Conservation (phyloP, 37 sponge, comb jelly and placozoan species). For the Aphrocallistes beatrix region DNA sequence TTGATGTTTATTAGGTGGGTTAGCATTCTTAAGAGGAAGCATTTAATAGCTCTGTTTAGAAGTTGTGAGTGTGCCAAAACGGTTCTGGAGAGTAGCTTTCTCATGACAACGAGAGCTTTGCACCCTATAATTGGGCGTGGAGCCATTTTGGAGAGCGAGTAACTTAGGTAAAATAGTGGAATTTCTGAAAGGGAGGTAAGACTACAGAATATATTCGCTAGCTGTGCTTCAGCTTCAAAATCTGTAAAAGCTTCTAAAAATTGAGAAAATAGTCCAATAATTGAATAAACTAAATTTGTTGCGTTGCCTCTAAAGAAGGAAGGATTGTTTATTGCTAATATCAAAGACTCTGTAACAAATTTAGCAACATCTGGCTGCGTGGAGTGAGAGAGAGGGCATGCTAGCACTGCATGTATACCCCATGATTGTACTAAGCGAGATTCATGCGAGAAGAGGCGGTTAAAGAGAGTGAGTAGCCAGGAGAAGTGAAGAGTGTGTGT, state of each 20-base stretch:
- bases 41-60: neutral
- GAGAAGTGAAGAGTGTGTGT: neutral
- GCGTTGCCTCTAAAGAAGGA: neutral
- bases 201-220: neutral
- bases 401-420: neutral
- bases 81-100: neutral
- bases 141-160: neutral
- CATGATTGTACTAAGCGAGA: neutral
- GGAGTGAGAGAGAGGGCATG: neutral
- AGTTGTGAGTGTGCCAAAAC: neutral
- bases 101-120: neutral
- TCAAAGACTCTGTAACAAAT: neutral
- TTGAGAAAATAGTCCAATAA: neutral
- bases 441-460: neutral
- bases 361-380: neutral
- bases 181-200: neutral
- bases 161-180: neutral
- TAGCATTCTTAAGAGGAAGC: neutral
- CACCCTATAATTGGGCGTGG: neutral
- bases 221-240: neutral
- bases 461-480: neutral
- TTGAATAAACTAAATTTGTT: neutral
- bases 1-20: neutral
- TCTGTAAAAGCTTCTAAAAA: neutral
- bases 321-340: neutral